Evolutionary conservation across 2,113 vertebrate genomes (phyloP), one percentile per base, ranked within the genome.

Genomic region (Octodon degus): DNA sequence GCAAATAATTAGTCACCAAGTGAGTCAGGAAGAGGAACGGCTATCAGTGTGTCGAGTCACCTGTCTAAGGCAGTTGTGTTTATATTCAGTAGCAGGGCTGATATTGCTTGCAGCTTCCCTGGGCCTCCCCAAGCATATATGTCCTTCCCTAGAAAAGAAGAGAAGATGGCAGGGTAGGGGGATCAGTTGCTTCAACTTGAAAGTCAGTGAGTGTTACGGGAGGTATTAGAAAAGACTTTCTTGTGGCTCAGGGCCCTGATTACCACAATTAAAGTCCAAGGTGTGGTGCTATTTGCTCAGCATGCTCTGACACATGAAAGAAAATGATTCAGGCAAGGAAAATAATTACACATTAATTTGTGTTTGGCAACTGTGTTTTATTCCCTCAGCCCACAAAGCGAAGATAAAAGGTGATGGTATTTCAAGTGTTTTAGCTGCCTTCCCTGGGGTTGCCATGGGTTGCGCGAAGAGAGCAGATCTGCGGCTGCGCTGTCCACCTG

Each of bases 271-370:
- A 98, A 98, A 98, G 97, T 94, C 94, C 98, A 98, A 99, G 99
- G 98, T 98, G 98, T 98, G 98, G 99, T 97, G 98, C 98, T 98
- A 96, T 98, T 98, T 98, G 98, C 98, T 97, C 97, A 98, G 98
- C 98, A 95, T 97, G 98, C 98, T 98, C 98, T 98, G 98, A 99
- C 99, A 99, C 98, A 99, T 98, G 98, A 98, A 98, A 98, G 98
- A 98, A 98, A 99, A 98, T 99, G 98, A 99, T 98, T 98, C 98
- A 98, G 98, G 98, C 98, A 97, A 98, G 97, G 98, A 99, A 98
- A 98, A 98, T 99, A 99, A 99, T 99, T 98, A 99, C 98, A 98
- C 98, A 90, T 98, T 99, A 98, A 99, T 99, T 98, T 98, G 97
- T 97, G 98, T 98, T 98, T 99, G 98, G 98, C 98, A 99, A 98